A percentile compares a stretch with the other conserved stretches of the same genome.
Evolutionary conservation across 2,797 vertebrate genomes (phyloP).

Genomic region (Rhodeus uyekii): DNA sequence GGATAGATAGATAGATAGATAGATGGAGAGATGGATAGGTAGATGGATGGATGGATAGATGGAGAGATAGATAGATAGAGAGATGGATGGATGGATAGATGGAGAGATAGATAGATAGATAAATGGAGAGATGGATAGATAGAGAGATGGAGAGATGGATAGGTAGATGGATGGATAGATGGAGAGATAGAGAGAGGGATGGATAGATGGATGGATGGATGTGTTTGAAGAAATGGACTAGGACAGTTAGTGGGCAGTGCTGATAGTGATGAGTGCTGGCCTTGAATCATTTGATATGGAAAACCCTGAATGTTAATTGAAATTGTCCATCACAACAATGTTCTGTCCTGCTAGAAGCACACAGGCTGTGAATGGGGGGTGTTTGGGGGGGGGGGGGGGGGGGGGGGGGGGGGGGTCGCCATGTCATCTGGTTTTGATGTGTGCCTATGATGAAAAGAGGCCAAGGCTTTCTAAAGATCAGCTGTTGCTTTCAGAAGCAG

Average conservation of each 20-base stretch:
- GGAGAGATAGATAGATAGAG: too few relatives aligned
- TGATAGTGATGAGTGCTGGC: slow-evolving; percentile 1
- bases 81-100: too few relatives aligned
- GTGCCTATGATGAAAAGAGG: slow-evolving; percentile 61
- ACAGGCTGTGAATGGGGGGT: slow-evolving; percentile 42
- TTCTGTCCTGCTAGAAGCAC: slow-evolving; percentile 48
- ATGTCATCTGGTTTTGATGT: slow-evolving; percentile 85
- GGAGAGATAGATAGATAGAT: too few relatives aligned
- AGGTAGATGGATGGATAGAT: too few relatives aligned
- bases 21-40: too few relatives aligned
- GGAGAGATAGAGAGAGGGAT: too few relatives aligned
- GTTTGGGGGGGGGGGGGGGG: slow-evolving; percentile 38
- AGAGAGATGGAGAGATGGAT: too few relatives aligned
- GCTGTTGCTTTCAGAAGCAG: slow-evolving; percentile 55
- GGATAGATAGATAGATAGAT: too few relatives aligned
- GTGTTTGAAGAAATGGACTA: slow-evolving; percentile 1
- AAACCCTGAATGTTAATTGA: slow-evolving; percentile 61
- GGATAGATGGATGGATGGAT: too few relatives aligned
- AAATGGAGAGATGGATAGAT: too few relatives aligned
- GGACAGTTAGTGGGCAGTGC: slow-evolving; percentile 3
- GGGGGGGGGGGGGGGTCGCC: slow-evolving; percentile 44
- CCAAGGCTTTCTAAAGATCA: slow-evolving; percentile 59
- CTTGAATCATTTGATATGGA: slow-evolving; percentile 66
- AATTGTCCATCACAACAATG: slow-evolving; percentile 58
- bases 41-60: too few relatives aligned